Evolutionary conservation across 2,113 vertebrate species (phyloP).

Genomic region (Bostrychus sinensis): DNA sequence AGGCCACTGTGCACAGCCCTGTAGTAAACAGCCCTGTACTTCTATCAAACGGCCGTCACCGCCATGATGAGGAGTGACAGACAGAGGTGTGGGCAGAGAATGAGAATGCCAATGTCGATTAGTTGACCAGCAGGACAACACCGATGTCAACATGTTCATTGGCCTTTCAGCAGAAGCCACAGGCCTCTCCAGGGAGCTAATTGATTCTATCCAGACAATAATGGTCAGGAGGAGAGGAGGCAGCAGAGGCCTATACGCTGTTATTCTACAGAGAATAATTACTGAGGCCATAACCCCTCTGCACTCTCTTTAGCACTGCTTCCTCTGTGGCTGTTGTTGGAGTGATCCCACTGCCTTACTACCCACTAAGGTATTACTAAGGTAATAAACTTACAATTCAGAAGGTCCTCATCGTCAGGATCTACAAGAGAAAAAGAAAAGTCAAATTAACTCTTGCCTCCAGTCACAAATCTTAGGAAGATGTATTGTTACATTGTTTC

Average conservation of each 20-base stretch:
- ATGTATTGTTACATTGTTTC: slow-evolving; percentile 5
- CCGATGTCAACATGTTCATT: slow-evolving; percentile 55
- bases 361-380: neutral
- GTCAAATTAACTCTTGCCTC: neutral
- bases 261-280: slow-evolving; percentile 47
- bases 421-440: slow-evolving; percentile 42
- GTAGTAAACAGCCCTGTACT: slow-evolving; percentile 71
- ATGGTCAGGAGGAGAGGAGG: slow-evolving; percentile 55
- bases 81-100: slow-evolving; percentile 47
- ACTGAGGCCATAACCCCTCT: slow-evolving; percentile 49
- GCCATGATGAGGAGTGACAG: slow-evolving; percentile 72
- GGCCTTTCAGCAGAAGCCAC: slow-evolving; percentile 59
- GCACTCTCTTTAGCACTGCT: slow-evolving; percentile 21
- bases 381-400: slow-evolving; percentile 41
- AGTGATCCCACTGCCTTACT: neutral
- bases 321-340: slow-evolving; percentile 15
- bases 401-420: slow-evolving; percentile 51
- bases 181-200: slow-evolving; percentile 63
- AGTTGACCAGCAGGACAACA: slow-evolving; percentile 47
- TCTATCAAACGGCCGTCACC: slow-evolving; percentile 73
- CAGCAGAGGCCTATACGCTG: slow-evolving; percentile 41
- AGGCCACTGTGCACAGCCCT: slow-evolving; percentile 18
- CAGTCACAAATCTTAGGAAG: neutral
- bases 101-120: slow-evolving; percentile 76
- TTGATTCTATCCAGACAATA: slow-evolving; percentile 76